Evolutionary conservation across 1,140 invertebrate species (phyloP).

Genomic region (Aphelinus certus): DNA sequence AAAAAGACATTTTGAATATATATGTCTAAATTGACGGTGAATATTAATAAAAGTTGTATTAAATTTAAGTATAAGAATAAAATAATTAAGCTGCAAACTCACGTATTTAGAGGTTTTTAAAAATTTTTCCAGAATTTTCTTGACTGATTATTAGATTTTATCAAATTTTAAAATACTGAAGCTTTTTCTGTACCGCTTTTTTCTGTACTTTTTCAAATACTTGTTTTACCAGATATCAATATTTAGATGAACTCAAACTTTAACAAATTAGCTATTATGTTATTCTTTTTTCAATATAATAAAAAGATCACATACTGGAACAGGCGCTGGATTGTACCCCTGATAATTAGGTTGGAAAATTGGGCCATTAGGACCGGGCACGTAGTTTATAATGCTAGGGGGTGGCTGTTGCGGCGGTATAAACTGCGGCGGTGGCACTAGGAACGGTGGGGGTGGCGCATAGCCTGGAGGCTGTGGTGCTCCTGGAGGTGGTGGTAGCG

Average conservation of each 20-base stretch:
- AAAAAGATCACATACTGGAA: constrained; percentile 50
- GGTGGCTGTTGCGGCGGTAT: constrained; percentile 62
- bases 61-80: too few species aligned
- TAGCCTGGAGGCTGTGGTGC: constrained; percentile 58
- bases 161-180: too few species aligned
- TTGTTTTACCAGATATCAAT: too few species aligned
- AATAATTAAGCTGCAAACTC: too few species aligned
- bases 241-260: too few species aligned
- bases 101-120: too few species aligned
- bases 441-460: constrained; percentile 58
- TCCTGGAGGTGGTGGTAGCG: constrained; percentile 51
- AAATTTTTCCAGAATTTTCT: too few species aligned
- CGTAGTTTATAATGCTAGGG: constrained; percentile 63
- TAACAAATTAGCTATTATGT: too few species aligned
- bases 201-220: too few species aligned
- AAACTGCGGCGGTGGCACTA: constrained; percentile 63
- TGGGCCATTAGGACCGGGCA: constrained; percentile 59
- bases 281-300: constrained; percentile 12
- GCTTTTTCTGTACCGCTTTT: too few species aligned
- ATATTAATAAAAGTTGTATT: not conserved
- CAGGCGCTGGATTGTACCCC: constrained; percentile 58
- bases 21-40: not conserved
- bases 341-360: constrained; percentile 61
- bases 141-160: too few species aligned
- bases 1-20: too few species aligned